Evolutionary conservation across 2,797 vertebrate species (phyloP), one percentile per base, ranked within the genome.

Genomic region (Merluccius polli): DNA sequence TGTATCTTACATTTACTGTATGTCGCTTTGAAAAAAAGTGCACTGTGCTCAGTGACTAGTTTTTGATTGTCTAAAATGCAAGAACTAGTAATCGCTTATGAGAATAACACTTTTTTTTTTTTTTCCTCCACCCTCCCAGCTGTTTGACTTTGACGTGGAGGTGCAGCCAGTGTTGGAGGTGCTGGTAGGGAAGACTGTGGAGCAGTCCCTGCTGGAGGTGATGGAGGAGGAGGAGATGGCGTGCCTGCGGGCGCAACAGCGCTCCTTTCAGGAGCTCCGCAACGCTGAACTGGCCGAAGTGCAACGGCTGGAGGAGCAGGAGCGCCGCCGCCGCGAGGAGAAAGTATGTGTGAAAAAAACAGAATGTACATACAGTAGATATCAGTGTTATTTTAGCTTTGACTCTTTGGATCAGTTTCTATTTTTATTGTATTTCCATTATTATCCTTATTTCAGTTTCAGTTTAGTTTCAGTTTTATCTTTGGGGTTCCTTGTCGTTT

Each of bases 61-160:
- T n/a, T 59, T n/a, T 5, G 16, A 48, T 8, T n/a, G 16, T 21
- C 13, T 21, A 52, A 52, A 52, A 52, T 21, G 16, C 18, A 52
- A 52, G 16, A 52, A 18, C 16, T 21, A 21, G 44, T 52, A 52
- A 52, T 52, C 16, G 38, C 38, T 16, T 41, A 16, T 41, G 38
- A 41, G 38, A 41, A 16, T 41, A 41, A 36, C 35, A 36, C 8
- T 11, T 12, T 15, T 3, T 13, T 44, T 3, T 44, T 2, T 44
- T 44, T 65, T 69, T 2, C 12, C 2, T 5, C 3, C 78, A 13
- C 78, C n/a, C 30, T 84, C 48, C 79, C 91, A 99, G 97, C 84
- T 99, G 74, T 99, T 98, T 91, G 92, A 99, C 89, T 99, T 99
- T 89, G 94, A 99, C 29, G n/a, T 92, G 74, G 97, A 98, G 93